Base-by-base conservation (phyloP, 2,797 vertebrate species). In the Xiphophorus birchmanni region DNA sequence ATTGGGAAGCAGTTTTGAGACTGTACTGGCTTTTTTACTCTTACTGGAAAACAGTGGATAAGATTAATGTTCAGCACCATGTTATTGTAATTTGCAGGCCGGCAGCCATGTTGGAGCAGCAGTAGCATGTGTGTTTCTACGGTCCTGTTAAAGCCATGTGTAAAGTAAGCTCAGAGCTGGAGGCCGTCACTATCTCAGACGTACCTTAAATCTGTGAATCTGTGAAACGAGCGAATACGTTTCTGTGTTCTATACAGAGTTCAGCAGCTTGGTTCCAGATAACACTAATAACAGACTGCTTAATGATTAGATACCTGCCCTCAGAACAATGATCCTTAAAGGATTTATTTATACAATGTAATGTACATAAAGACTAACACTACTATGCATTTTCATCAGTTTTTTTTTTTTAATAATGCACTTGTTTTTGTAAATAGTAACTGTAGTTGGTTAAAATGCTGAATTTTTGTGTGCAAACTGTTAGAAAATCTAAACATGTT, bases 371-470 rank as follows among this genome's bases (percentile, higher is more conserved):
- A 75, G 79, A 86, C 78, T 82, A 85, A 91, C 83, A 71, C 74
- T 82, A 78, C 86, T 86, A 91, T 91, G 90, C 87, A 90, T 90
- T 71, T 72, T 73, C 58, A 37, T 88, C 72, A 82, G 73, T 85
- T 5, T 1, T 32, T 21, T 86, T 87, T 76, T 60, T 80, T 58
- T 83, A 81, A 81, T 74, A 58, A 65, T 86, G 90, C 88, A 86
- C 76, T 88, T 44, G 44, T 44, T 21, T 67, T 65, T 91, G 78
- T 84, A 85, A 83, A 87, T 86, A 90, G 84, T 84, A 73, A 52
- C 65, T 83, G 81, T 86, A 85, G 77, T 75, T 69, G 5, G 89
- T 81, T 88, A 86, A 89, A 91, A 86, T 74, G 69, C 79, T 84
- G 75, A 48, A 79, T 50, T 88, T 84, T 81, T 83, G 11, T 78